Conservation (phyloP, 2,888 invertebrate species). For the Watsonalla cultraria region DNA sequence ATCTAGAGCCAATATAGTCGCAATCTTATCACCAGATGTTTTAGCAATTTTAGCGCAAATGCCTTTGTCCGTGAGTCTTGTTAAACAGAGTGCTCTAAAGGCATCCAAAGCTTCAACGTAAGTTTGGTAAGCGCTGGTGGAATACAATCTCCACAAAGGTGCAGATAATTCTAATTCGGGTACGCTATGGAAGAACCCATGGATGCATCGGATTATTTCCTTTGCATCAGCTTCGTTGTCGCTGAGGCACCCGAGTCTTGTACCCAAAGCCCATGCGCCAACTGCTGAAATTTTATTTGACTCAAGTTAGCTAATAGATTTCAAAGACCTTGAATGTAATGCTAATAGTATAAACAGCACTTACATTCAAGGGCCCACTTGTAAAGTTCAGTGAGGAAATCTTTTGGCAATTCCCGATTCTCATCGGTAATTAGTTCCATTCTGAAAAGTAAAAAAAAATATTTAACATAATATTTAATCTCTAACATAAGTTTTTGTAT, state of each 20-base stretch:
- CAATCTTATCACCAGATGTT: slow-evolving; percentile 61
- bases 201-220: slow-evolving; percentile 87
- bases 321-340: too few relatives aligned
- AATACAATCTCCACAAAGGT: slow-evolving; percentile 86
- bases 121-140: slow-evolving; percentile 83
- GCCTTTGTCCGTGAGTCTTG: slow-evolving; percentile 64
- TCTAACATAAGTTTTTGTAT: slow-evolving; percentile 8
- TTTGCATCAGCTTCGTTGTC: slow-evolving; percentile 85
- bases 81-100: slow-evolving; percentile 80
- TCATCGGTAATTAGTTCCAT: slow-evolving; percentile 80
- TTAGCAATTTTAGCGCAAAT: slow-evolving; percentile 64
- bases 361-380: slow-evolving; percentile 92
- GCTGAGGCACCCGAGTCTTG: slow-evolving; percentile 86
- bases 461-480: slow-evolving; percentile 3
- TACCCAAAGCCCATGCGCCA: slow-evolving; percentile 88
- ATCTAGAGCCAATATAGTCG: slow-evolving; percentile 86
- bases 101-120: slow-evolving; percentile 85
- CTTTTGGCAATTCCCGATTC: slow-evolving; percentile 81
- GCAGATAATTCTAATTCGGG: slow-evolving; percentile 86
- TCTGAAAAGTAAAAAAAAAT: slow-evolving; percentile 63
- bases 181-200: slow-evolving; percentile 86
- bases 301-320: slow-evolving; percentile 3
- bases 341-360: slow-evolving; percentile 38
- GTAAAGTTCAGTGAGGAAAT: slow-evolving; percentile 85
- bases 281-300: slow-evolving; percentile 78